Evolutionary conservation across 2,113 vertebrate species (phyloP), one percentile per base, ranked within the genome.

Genomic region (Polypterus bichir): DNA sequence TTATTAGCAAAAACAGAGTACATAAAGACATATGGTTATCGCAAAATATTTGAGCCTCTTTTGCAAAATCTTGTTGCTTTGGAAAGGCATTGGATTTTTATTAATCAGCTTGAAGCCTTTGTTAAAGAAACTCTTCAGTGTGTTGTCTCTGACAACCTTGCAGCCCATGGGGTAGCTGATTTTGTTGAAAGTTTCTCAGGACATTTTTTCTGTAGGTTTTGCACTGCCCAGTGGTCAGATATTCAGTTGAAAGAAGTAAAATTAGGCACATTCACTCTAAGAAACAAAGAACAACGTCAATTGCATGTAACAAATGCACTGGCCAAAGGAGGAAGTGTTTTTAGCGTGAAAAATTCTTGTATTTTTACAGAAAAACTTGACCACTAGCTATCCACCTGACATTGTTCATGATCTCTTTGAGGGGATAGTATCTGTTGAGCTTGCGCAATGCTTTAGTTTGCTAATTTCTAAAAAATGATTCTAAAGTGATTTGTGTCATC

Each of bases 211-310:
- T 72, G 69, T 44, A 7, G 70, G 44, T 67, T 74, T 65, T 76
- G 66, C 49, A 63, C 65, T 6, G 72, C n/a, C 56, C 59, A 64
- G 47, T 51, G 44, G 3, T 71, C 66, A 59, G 66, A 69, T 57
- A 59, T 71, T n/a, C n/a, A n/a, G n/a, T n/a, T n/a, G n/a, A n/a
- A 66, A 55, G 64, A 66, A 57, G 68, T 72, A n/a, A 66, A 64
- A 53, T 69, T 61, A 3, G 63, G 59, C 61, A 64, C 56, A 44
- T 72, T 74, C 48, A 46, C 0, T 44, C 64, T 68, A 62, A 46
- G 62, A 69, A 67, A 55, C 3, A 62, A 60, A 67, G 61, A 68
- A 4, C 48, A 52, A 10, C 68, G 70, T 57, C 55, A 67, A 9
- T 7, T 64, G 54, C 52, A 67, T 68, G 66, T 70, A 5, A 47